phyloP scores from a whole-genome alignment of 2,113 vertebrate species.

The Genyomyrus donnyi region DNA sequence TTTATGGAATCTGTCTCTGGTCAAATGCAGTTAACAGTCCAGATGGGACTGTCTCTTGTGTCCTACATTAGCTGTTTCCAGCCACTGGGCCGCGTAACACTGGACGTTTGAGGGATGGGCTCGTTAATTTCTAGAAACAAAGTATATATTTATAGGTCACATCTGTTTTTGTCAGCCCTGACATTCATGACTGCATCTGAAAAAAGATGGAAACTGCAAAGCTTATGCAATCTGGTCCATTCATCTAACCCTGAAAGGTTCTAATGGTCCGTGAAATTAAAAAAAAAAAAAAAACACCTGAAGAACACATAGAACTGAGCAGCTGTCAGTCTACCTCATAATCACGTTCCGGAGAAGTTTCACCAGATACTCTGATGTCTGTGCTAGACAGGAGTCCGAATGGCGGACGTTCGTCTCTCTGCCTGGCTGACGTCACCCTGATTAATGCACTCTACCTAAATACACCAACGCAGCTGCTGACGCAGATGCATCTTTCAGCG shows the following conservation, averaged over 20 bases:
- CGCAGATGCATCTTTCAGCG: neutral
- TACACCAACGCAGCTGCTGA: neutral
- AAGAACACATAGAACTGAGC: too few species aligned
- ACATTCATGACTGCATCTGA: neutral
- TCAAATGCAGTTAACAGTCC: neutral
- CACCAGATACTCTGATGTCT: neutral
- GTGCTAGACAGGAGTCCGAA: neutral
- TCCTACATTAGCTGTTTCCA: neutral
- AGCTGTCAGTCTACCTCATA: neutral
- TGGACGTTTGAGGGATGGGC: neutral
- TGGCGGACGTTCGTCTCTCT: neutral
- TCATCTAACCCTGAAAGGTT: neutral
- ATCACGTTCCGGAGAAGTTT: neutral
- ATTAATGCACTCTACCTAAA: neutral
- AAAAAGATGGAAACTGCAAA: neutral
- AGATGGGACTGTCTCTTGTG: neutral
- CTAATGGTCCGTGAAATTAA: neutral
- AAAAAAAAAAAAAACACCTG: neutral
- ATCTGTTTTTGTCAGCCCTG: neutral
- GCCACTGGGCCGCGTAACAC: neutral
- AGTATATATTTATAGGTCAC: neutral
- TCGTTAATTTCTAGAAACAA: neutral
- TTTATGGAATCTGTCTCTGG: slow-evolving; percentile 4
- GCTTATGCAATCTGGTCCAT: neutral
- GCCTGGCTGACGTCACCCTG: neutral